Conservation (phyloP, 1,140 invertebrate genomes). For the Anastatus disparis region DNA sequence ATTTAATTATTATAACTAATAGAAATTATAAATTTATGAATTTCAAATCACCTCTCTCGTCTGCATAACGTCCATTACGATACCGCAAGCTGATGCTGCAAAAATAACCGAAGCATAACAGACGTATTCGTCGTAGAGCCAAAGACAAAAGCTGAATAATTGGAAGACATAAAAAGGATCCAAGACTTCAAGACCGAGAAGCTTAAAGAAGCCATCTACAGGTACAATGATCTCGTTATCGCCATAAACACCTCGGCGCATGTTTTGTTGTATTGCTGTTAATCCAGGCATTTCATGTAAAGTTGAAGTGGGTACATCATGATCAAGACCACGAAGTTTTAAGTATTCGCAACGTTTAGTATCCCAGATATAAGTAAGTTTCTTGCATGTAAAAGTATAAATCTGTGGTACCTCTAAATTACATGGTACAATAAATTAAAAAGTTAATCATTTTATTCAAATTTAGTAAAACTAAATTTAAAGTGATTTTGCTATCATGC, state of each 20-base stretch:
- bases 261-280: conserved; percentile 69
- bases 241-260: conserved; percentile 79
- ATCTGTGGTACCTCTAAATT: conserved; percentile 71
- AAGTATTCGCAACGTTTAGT: conserved; percentile 72
- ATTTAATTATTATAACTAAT: too few relatives aligned
- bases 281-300: conserved; percentile 72
- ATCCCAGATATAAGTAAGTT: conserved; percentile 82
- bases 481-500: too few relatives aligned
- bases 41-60: conserved; percentile 66
- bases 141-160: conserved; percentile 83
- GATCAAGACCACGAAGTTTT: conserved; percentile 77
- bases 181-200: conserved; percentile 83
- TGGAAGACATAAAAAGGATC: conserved; percentile 95
- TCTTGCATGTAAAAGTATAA: conserved; percentile 80
- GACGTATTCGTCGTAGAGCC: conserved; percentile 82
- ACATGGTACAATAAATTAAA: conserved; percentile 1
- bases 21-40: too few relatives aligned
- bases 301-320: conserved; percentile 71
- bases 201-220: conserved; percentile 76
- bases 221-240: conserved; percentile 81
- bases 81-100: conserved; percentile 72
- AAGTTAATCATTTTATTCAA: not conserved
- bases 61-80: conserved; percentile 72
- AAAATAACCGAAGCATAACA: conserved; percentile 82
- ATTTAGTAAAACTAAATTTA: conserved; percentile 20